Percentiles rank a stretch among this genome's conserved stretches.
phyloP scores from a whole-genome alignment of 2,113 vertebrate species.

The Callithrix jacchus region DNA sequence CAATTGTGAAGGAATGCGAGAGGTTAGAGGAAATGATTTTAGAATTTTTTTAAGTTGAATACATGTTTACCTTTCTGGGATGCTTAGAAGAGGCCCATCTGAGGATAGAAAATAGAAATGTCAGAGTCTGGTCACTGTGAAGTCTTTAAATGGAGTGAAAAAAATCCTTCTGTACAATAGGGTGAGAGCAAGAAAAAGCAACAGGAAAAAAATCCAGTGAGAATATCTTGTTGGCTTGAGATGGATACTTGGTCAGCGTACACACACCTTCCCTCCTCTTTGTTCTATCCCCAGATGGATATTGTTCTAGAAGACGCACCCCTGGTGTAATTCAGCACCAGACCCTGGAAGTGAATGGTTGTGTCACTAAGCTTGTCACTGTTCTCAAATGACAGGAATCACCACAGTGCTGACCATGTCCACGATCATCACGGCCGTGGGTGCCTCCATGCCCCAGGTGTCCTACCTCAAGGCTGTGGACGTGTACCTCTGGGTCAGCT shows the following conservation, averaged over 20 bases:
- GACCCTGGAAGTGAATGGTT: background rate
- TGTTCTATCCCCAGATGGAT: background rate
- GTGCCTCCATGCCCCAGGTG: slow-evolving; percentile 94
- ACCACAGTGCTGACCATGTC: slow-evolving; percentile 95
- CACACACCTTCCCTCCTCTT: accelerated
- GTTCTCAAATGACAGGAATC: slow-evolving; percentile 86
- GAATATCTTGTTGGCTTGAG: background rate
- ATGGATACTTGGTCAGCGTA: no score
- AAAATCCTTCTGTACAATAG: background rate
- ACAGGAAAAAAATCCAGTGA: background rate
- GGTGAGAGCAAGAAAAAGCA: background rate
- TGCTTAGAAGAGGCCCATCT: background rate
- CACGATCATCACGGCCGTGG: slow-evolving; percentile 93
- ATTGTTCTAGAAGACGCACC: background rate
- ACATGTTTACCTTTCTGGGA: background rate
- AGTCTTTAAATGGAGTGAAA: background rate
- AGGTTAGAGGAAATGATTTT: background rate
- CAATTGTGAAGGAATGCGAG: background rate
- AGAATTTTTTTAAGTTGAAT: background rate
- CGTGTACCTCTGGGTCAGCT: slow-evolving; percentile 95
- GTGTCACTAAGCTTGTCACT: background rate
- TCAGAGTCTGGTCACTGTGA: background rate
- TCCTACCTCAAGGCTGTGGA: slow-evolving; percentile 96
- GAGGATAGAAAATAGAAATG: background rate
- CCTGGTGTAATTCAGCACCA: background rate